Percentiles rank a stretch among this genome's conserved stretches.
phyloP scores from a whole-genome alignment of 2,888 invertebrate species.

The Sesia bembeciformis region DNA sequence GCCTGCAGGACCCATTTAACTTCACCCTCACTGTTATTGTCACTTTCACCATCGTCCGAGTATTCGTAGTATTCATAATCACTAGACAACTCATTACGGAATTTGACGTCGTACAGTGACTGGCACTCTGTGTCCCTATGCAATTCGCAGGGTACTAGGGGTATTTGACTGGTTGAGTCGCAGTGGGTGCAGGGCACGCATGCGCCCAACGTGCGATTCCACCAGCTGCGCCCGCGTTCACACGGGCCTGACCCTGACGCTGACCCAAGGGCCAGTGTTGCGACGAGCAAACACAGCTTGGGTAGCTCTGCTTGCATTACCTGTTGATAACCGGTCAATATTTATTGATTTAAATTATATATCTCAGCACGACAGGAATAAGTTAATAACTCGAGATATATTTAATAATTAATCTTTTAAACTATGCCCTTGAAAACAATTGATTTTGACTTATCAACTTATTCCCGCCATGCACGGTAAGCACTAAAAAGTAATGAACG shows the following conservation, averaged over 20 bases:
- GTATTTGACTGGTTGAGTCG: constrained; percentile 74
- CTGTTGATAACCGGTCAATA: constrained; percentile 19
- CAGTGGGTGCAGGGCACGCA: constrained; percentile 84
- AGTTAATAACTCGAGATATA: no score
- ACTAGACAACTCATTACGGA: constrained; percentile 60
- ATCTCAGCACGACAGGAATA: no score
- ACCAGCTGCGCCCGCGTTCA: constrained; percentile 78
- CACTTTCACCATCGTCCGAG: constrained; percentile 56
- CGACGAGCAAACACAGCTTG: constrained; percentile 55
- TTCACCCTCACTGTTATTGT: constrained; percentile 34
- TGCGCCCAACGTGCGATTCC: constrained; percentile 77
- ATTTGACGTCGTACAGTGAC: constrained; percentile 77
- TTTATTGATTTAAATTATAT: no score
- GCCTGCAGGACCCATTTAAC: constrained; percentile 84
- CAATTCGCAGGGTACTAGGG: constrained; percentile 81
- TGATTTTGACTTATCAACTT: no score
- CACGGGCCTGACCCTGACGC: constrained; percentile 43
- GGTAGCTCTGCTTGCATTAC: constrained; percentile 64
- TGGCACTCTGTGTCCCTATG: constrained; percentile 85
- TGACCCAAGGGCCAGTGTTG: constrained; percentile 47
- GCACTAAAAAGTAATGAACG: no score
- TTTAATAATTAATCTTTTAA: no score
- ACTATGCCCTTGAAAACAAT: no score
- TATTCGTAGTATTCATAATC: constrained; percentile 61
- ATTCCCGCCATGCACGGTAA: no score